Evolutionary conservation across 2,113 vertebrate species (phyloP), one percentile per base, ranked within the genome.

Genomic region (cattle (Bos taurus)): DNA sequence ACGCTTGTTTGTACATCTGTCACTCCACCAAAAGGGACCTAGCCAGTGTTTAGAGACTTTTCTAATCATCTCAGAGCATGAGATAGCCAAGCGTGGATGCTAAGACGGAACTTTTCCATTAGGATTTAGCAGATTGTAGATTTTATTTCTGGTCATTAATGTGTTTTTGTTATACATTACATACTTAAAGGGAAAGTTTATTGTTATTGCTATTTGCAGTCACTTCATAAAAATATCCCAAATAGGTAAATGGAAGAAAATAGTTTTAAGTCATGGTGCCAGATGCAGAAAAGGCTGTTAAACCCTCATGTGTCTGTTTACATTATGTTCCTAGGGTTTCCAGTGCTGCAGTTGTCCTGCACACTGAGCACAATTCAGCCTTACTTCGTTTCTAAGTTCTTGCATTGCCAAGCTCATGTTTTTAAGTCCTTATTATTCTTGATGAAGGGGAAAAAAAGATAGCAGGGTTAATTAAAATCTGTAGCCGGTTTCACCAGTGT

Each of bases 1-100:
- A 92, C 95, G 78, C 97, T 97, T 97, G 4, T 87, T 8, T 13
- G 3, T 95, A 92, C 95, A 91, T 97, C 97, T 98, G 94, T 97
- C 97, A 89, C 0, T 77, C 96, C 97, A 97, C 97, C 50, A 64
- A 95, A 98, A 98, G 96, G 97, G 97, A 93, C 94, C 88, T 78
- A 6, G 40, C 85, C 5, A 0, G 25, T 97, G 91, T 78, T 67
- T 54, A 91, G 84, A 96, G 95, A 90, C 80, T 96, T 86, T 59
- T 96, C 84, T 85, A 16, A 48, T 3, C 90, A 6, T n/a, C 84
- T 97, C 90, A 67, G 94, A 98, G 84, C 77, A 48, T 74, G 59
- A 92, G 85, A 88, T 56, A 90, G 28, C 85, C 83, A 88, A 85
- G 64, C 7, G 1, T 90, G 88, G 87, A 71, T 94, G 25, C 50